These are phyloP conservation scores for Amblyjoppa proteus DNA, from an alignment of 2,888 invertebrate species.

Conservation along the genomic window DNA sequence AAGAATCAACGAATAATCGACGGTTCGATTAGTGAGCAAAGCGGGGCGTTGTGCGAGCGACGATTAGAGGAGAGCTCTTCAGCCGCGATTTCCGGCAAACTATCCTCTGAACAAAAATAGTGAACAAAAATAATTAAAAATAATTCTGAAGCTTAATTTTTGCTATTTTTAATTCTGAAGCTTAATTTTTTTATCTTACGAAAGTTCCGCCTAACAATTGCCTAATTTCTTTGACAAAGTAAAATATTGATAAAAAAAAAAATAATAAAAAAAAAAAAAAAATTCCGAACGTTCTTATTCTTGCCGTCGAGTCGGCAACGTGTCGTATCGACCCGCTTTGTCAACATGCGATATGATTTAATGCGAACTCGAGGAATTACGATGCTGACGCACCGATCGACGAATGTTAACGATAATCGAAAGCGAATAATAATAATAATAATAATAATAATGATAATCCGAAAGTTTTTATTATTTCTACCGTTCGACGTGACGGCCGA, in stretches of 20 bases:
- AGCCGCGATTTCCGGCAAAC: too few species aligned
- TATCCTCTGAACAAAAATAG: too few species aligned
- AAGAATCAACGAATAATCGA: constrained; percentile 27
- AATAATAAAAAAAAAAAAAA: not conserved
- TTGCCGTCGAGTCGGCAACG: not conserved
- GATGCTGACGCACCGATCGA: constrained; percentile 27
- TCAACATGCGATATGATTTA: constrained; percentile 12
- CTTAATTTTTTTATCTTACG: too few species aligned
- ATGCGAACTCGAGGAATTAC: constrained; percentile 41
- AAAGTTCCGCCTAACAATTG: too few species aligned
- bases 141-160: too few species aligned
- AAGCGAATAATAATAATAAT: constrained; percentile 36
- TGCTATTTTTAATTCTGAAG: too few species aligned
- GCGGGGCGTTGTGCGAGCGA: not conserved
- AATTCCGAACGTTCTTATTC: not conserved
- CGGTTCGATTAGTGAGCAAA: constrained; percentile 17
- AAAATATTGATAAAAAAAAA: not conserved
- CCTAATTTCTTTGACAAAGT: too few species aligned
- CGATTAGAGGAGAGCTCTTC: not conserved
- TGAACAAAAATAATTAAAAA: too few species aligned
- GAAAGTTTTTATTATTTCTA: too few species aligned
- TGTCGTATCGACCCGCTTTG: not conserved
- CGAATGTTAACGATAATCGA: constrained; percentile 50
- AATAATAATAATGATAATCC: not conserved
- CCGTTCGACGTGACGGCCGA: too few species aligned